Conservation (phyloP, 2,797 vertebrate species). For the Lacerta agilis region DNA sequence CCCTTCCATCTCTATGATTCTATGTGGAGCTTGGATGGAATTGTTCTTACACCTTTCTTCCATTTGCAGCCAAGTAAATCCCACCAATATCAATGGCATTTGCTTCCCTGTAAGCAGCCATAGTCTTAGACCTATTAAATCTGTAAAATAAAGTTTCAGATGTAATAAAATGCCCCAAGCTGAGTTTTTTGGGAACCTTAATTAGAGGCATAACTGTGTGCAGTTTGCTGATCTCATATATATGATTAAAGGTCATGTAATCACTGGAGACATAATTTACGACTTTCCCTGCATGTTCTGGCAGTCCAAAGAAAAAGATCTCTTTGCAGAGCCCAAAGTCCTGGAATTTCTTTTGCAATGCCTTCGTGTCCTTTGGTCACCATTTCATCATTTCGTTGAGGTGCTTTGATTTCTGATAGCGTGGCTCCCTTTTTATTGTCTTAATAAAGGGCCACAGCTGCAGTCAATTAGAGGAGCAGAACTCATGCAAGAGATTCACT, state of each 20-base stretch:
- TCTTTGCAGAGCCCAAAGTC: constrained; percentile 36
- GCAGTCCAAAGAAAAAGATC: constrained; percentile 40
- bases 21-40: background rate
- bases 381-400: constrained; percentile 43
- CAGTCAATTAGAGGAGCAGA: constrained; percentile 58
- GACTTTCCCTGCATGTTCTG: constrained; percentile 18
- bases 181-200: constrained; percentile 35
- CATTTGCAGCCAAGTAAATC: background rate
- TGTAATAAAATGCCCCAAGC: constrained; percentile 26
- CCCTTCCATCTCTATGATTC: too few species aligned
- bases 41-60: background rate
- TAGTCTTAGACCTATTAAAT: background rate
- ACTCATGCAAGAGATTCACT: constrained; percentile 60
- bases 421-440: constrained; percentile 45
- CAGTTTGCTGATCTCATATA: background rate
- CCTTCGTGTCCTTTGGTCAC: constrained; percentile 46
- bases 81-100: background rate
- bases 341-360: constrained; percentile 43
- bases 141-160: constrained; percentile 6
- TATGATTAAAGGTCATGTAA: constrained; percentile 33
- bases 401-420: constrained; percentile 23
- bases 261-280: constrained; percentile 23
- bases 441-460: constrained; percentile 45
- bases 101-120: background rate
- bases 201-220: constrained; percentile 44